Evolutionary conservation across 2,113 vertebrate species (phyloP).

Genomic region (Gnathonemus echidnorhynchus): DNA sequence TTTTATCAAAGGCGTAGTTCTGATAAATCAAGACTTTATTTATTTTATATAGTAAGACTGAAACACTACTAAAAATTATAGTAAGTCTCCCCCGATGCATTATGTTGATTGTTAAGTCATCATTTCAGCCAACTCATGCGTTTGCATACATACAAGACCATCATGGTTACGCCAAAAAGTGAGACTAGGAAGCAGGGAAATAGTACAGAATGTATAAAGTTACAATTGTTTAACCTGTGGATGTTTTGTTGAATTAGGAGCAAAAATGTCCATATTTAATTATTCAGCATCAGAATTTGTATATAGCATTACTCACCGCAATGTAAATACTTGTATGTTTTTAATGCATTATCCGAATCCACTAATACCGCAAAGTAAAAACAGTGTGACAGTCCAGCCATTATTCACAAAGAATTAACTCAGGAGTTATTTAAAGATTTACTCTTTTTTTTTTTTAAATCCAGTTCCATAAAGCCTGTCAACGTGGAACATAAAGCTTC

Average conservation of each 20-base stretch:
- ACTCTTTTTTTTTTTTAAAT: constrained; percentile 8
- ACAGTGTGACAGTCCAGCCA: constrained; percentile 23
- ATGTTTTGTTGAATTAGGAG: not conserved
- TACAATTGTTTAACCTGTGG: not conserved
- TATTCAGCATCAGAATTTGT: constrained; percentile 13
- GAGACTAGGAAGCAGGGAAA: not conserved
- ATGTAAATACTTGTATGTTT: constrained; percentile 20
- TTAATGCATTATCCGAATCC: not conserved
- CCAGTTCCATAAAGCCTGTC: not conserved
- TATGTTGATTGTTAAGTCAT: not conserved
- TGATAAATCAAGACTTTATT: not conserved
- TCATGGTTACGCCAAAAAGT: not conserved
- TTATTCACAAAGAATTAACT: constrained; percentile 41
- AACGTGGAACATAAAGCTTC: constrained; percentile 8
- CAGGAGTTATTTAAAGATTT: constrained; percentile 45
- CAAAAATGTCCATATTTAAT: constrained; percentile 24
- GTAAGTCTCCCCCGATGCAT: not conserved
- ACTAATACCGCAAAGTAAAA: not conserved
- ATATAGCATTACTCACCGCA: constrained; percentile 19
- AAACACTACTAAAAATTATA: not conserved
- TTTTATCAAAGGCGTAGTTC: not conserved
- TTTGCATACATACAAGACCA: not conserved
- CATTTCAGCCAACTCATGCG: not conserved
- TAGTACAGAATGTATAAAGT: constrained; percentile 5
- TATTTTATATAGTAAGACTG: not conserved